Percentiles rank a stretch among this genome's conserved stretches.
Evolutionary conservation across 1,140 invertebrate genomes (phyloP).

Genomic region (Adelges cooleyi): DNA sequence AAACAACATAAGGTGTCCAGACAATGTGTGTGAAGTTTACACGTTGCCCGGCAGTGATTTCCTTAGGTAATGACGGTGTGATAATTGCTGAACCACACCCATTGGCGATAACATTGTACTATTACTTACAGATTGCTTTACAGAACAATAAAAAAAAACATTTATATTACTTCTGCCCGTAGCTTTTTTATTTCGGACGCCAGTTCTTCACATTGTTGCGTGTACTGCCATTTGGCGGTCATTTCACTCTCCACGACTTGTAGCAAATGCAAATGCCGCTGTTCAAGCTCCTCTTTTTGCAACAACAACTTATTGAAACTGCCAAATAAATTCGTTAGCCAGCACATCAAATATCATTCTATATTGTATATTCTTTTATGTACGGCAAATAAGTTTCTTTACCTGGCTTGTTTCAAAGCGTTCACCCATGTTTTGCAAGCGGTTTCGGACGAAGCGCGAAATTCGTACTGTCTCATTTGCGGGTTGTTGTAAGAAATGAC

Average conservation of each 20-base stretch:
- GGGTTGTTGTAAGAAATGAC: slow-evolving; percentile 77
- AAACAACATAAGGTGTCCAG: no score
- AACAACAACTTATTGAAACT: slow-evolving; percentile 86
- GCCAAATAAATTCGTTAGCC: slow-evolving; percentile 36
- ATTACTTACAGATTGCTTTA: no score
- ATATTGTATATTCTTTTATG: no score
- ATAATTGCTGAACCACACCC: no score
- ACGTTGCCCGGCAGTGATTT: no score
- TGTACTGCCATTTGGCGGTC: slow-evolving; percentile 87
- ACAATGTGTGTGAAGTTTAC: no score
- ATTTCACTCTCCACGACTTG: slow-evolving; percentile 88
- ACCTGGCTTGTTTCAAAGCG: slow-evolving; percentile 77
- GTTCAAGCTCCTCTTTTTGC: slow-evolving; percentile 84
- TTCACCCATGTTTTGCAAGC: slow-evolving; percentile 86
- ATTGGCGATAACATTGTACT: no score
- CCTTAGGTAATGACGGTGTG: no score
- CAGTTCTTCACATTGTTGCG: slow-evolving; percentile 82
- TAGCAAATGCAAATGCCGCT: slow-evolving; percentile 82
- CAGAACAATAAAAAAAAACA: no score
- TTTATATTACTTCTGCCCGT: slow-evolving; percentile 59
- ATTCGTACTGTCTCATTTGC: slow-evolving; percentile 75
- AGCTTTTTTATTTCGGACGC: slow-evolving; percentile 80
- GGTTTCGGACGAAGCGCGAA: slow-evolving; percentile 67
- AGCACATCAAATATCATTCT: no score
- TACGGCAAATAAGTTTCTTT: slow-evolving; percentile 31